Conservation (phyloP, 2,113 vertebrate genomes). For the Nibea albiflora region DNA sequence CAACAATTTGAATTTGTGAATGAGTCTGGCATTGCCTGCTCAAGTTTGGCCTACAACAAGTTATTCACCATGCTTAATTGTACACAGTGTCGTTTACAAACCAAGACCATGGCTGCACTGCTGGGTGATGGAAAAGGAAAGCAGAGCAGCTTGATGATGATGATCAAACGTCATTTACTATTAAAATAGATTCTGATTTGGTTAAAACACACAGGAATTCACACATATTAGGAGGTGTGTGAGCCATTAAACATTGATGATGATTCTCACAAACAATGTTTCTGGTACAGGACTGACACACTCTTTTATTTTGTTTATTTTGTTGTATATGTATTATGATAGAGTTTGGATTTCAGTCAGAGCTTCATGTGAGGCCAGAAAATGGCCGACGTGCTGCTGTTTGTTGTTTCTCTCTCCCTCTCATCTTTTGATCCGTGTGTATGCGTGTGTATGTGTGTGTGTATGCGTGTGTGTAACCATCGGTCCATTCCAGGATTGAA, state of each 20-base stretch:
- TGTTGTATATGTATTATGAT: neutral
- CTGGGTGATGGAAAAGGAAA: neutral
- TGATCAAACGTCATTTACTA: neutral
- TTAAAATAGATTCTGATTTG: neutral
- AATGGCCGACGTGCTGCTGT: conserved; percentile 70
- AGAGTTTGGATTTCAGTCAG: conserved; percentile 29
- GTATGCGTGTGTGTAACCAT: conserved; percentile 25
- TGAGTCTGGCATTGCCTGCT: neutral
- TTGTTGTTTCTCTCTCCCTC: conserved; percentile 44
- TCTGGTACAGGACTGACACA: neutral
- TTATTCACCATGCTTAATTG: neutral
- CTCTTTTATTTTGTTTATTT: neutral
- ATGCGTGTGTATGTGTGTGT: conserved; percentile 1
- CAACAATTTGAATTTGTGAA: too few relatives aligned
- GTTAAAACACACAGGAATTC: neutral
- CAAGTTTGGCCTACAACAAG: neutral
- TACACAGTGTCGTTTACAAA: neutral
- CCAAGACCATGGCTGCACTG: neutral
- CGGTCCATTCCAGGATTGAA: conserved; percentile 78
- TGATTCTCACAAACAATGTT: neutral
- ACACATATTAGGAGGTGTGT: neutral
- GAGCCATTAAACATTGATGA: neutral
- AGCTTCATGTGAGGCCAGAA: conserved; percentile 48
- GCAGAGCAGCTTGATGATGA: neutral
- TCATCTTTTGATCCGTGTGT: conserved; percentile 53